phyloP scores from a whole-genome alignment of 2,888 invertebrate species.

The Erebia ligea region DNA sequence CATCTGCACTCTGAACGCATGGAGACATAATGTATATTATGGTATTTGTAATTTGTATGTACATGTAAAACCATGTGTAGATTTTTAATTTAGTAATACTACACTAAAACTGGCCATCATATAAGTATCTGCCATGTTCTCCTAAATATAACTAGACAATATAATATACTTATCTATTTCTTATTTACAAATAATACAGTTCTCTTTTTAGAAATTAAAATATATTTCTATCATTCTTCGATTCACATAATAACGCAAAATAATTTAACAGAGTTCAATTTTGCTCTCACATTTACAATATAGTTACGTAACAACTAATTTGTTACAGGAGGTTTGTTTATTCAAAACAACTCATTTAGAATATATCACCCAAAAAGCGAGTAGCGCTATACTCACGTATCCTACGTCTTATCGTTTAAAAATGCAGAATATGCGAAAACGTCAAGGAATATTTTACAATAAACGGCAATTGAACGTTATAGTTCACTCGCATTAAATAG shows the following conservation, averaged over 20 bases:
- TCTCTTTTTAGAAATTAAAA: slow-evolving; percentile 82
- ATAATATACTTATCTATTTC: slow-evolving; percentile 85
- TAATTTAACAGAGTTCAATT: slow-evolving; percentile 84
- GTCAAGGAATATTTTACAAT: slow-evolving; percentile 81
- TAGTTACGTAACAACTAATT: slow-evolving; percentile 71
- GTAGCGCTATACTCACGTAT: slow-evolving; percentile 77
- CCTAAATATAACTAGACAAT: slow-evolving; percentile 83
- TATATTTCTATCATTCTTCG: slow-evolving; percentile 83
- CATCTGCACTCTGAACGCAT: slow-evolving; percentile 64
- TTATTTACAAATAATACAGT: slow-evolving; percentile 87
- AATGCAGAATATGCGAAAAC: slow-evolving; percentile 83
- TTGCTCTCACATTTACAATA: slow-evolving; percentile 83
- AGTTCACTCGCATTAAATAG: slow-evolving; percentile 82
- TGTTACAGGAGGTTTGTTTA: slow-evolving; percentile 70
- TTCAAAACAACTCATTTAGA: slow-evolving; percentile 78
- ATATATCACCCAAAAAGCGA: slow-evolving; percentile 83
- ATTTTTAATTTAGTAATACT: slow-evolving; percentile 85
- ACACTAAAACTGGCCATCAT: slow-evolving; percentile 88
- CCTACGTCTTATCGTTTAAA: slow-evolving; percentile 80
- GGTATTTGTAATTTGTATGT: slow-evolving; percentile 66
- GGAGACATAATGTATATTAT: slow-evolving; percentile 57
- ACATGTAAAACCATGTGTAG: slow-evolving; percentile 84
- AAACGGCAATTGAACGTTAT: slow-evolving; percentile 82
- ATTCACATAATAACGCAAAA: slow-evolving; percentile 84
- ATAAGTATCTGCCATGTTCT: slow-evolving; percentile 86